Conservation (phyloP, 2,113 vertebrate genomes). For the Oryzias woworae region DNA sequence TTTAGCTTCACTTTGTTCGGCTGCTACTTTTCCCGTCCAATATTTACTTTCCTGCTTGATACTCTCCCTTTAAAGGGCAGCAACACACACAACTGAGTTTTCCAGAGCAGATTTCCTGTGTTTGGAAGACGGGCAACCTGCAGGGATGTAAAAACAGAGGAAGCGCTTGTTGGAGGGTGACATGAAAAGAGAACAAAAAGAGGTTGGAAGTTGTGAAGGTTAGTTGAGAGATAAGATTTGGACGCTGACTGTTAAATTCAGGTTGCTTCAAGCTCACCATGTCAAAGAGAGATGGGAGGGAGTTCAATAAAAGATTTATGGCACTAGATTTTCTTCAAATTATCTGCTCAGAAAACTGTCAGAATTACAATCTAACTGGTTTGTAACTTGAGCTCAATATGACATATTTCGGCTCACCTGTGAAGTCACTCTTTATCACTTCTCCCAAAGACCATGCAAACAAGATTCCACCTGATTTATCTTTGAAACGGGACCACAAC, state of each 20-base stretch:
- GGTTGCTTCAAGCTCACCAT: not conserved
- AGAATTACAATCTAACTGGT: constrained; percentile 5
- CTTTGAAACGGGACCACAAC: constrained; percentile 58
- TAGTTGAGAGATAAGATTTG: constrained; percentile 50
- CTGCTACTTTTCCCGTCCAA: constrained; percentile 49
- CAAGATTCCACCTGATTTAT: constrained; percentile 57
- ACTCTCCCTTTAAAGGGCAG: constrained; percentile 61
- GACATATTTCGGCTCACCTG: constrained; percentile 44
- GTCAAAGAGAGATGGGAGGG: constrained; percentile 12
- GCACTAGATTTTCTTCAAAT: constrained; percentile 9
- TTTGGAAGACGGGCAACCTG: constrained; percentile 41
- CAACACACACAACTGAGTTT: constrained; percentile 56
- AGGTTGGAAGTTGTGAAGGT: constrained; percentile 46
- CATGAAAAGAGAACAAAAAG: constrained; percentile 34
- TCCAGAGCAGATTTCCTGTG: constrained; percentile 68
- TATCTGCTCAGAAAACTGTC: not conserved
- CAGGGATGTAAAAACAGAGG: constrained; percentile 57
- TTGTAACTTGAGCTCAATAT: constrained; percentile 54
- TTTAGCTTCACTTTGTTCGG: constrained; percentile 66
- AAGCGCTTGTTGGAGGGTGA: constrained; percentile 50
- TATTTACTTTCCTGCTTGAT: constrained; percentile 69
- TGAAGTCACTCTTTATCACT: constrained; percentile 57
- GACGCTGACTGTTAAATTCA: constrained; percentile 28
- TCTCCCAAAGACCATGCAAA: constrained; percentile 59
- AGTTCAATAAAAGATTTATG: constrained; percentile 20